Base-by-base conservation (phyloP, 2,888 invertebrate genomes). In the Rhimphoctona megacephalus region DNA sequence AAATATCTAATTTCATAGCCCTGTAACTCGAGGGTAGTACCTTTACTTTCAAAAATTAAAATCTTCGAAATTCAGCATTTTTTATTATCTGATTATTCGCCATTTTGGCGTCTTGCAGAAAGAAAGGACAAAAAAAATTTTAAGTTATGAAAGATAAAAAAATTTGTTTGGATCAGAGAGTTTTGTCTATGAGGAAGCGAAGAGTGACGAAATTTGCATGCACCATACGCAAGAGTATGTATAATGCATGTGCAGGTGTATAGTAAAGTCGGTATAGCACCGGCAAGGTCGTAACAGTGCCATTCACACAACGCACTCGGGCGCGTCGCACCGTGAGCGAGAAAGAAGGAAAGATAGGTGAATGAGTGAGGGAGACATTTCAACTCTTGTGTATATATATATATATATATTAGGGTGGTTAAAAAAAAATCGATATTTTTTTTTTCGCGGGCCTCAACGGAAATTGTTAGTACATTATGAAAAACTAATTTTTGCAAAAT, bases 221-320 rank as follows among this genome's bases (percentile, higher is more conserved):
- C 69, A 57, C 73, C 43, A 43, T 57, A 64, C 67, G 46, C 17
- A 73, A 33, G 43, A 64, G 46, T 49, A 46, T 43, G 69, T 66
- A 77, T 30, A 74, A 85, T 69, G 69, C n/a, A 80, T 14, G 46
- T 46, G 72, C 64, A 52, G 61, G 79, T 77, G 83, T 64, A 54
- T n/a, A 17, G 76, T 72, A 76, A 69, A 72, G 85, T 81, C 74
- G 64, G 81, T 80, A 85, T 79, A 83, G 84, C 76, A 82, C 77
- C 69, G 85, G 83, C 89, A 89, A 89, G 89, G 89, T 89, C 89
- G 87, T 83, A 89, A 86, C 88, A 85, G 86, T 87, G 85, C 88
- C 88, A 89, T 89, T 88, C 89, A 88, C 88, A 87, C 87, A 88
- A 87, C 82, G 86, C 85, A 76, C 84, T 86, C 86, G 81, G 83